phyloP scores from a whole-genome alignment of 2,113 vertebrate genomes.

The Orthochromis indermauri region DNA sequence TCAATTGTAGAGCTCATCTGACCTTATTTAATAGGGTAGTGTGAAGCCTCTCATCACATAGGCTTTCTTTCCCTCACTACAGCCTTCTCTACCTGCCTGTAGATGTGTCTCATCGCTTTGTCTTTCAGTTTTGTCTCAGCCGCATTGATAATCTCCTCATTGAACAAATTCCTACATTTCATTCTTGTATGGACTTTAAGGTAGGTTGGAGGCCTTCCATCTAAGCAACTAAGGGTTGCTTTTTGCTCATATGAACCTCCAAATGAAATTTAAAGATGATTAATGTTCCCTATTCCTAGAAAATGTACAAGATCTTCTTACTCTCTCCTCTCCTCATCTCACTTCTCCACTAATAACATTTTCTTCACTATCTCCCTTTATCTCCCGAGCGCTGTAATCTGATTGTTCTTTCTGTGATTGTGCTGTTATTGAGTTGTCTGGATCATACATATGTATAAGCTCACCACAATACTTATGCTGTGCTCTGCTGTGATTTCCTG shows the following conservation, averaged over 20 bases:
- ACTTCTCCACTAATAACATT: slow-evolving; percentile 72
- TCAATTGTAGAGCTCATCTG: slow-evolving; percentile 33
- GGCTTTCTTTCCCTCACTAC: background rate
- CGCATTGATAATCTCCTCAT: slow-evolving; percentile 11
- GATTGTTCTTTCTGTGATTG: slow-evolving; percentile 65
- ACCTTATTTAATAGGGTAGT: slow-evolving; percentile 42
- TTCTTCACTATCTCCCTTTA: slow-evolving; percentile 59
- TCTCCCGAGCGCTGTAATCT: slow-evolving; percentile 64
- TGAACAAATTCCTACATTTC: slow-evolving; percentile 35
- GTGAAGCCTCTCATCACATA: background rate
- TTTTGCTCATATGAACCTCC: slow-evolving; percentile 54
- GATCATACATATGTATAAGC: slow-evolving; percentile 76
- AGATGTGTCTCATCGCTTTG: background rate
- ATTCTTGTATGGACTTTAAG: slow-evolving; percentile 28
- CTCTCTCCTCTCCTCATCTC: slow-evolving; percentile 51
- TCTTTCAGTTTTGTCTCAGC: background rate
- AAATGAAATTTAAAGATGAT: slow-evolving; percentile 73
- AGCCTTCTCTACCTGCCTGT: background rate
- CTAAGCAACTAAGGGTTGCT: slow-evolving; percentile 34
- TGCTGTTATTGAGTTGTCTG: slow-evolving; percentile 70
- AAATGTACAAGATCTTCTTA: slow-evolving; percentile 55
- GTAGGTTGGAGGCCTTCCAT: slow-evolving; percentile 10
- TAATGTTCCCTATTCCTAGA: slow-evolving; percentile 59
- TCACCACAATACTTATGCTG: slow-evolving; percentile 47
- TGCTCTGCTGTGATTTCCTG: slow-evolving; percentile 21